phyloP scores from a whole-genome alignment of 2,113 vertebrate species.

The Meleagris gallopavo region DNA sequence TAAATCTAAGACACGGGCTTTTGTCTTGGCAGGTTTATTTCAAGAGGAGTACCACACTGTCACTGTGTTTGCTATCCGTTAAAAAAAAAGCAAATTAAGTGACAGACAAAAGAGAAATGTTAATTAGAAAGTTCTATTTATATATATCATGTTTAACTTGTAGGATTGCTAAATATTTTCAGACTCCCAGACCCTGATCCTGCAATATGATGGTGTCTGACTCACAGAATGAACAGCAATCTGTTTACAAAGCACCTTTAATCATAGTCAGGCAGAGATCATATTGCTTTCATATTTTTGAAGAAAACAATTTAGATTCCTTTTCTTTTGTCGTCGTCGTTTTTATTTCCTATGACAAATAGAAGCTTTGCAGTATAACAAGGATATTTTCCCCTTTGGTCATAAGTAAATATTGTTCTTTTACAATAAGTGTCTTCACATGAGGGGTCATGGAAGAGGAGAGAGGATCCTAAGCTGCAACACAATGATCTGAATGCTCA shows the following conservation, averaged over 20 bases:
- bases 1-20: slow-evolving; percentile 32
- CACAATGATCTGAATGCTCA: background rate
- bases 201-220: slow-evolving; percentile 11
- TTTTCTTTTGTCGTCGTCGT: background rate
- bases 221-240: slow-evolving; percentile 14
- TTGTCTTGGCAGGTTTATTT: slow-evolving; percentile 65
- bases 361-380: slow-evolving; percentile 14
- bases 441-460: slow-evolving; percentile 22
- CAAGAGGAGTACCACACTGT: slow-evolving; percentile 13
- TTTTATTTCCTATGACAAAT: background rate
- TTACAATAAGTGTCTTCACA: background rate
- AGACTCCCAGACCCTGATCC: slow-evolving; percentile 17
- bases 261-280: background rate
- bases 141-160: slow-evolving; percentile 31
- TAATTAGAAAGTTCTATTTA: slow-evolving; percentile 63
- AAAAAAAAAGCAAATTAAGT: slow-evolving; percentile 22
- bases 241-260: slow-evolving; percentile 55
- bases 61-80: slow-evolving; percentile 1
- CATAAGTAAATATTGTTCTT: slow-evolving; percentile 34
- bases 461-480: background rate
- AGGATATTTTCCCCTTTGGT: slow-evolving; percentile 19
- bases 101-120: slow-evolving; percentile 66
- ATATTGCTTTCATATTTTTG: slow-evolving; percentile 24
- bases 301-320: background rate
- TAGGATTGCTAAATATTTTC: slow-evolving; percentile 27